These are phyloP conservation scores for Stenoptilia bipunctidactyla DNA, from an alignment of 2,888 invertebrate genomes.

Conservation along the genomic window DNA sequence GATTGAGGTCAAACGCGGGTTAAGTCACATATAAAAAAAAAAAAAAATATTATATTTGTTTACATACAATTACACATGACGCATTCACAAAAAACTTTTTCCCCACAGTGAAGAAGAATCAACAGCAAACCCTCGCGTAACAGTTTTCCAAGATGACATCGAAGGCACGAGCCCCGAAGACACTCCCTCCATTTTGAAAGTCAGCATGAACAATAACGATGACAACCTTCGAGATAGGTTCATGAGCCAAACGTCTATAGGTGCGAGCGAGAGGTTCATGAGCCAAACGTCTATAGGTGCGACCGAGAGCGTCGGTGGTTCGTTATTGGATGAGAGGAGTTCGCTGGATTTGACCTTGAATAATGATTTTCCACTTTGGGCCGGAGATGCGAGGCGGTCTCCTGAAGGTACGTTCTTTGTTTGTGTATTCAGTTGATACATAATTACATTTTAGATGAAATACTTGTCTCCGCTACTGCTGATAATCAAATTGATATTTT, in stretches of 20 bases:
- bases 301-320: conserved; percentile 19
- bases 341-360: conserved; percentile 30
- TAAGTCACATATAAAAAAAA: too few species aligned
- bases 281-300: neutral
- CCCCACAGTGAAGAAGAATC: conserved; percentile 74
- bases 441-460: too few species aligned
- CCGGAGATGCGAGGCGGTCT: conserved; percentile 77
- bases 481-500: too few species aligned
- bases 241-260: neutral
- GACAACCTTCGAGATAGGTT: neutral
- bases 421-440: too few species aligned
- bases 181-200: conserved; percentile 5
- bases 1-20: too few species aligned
- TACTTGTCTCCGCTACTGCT: too few species aligned
- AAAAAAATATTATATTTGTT: too few species aligned
- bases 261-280: neutral
- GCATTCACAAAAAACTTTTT: too few species aligned
- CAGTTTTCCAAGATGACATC: conserved; percentile 86
- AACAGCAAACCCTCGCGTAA: conserved; percentile 82
- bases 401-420: conserved; percentile 74
- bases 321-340: conserved; percentile 47
- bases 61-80: too few species aligned
- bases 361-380: conserved; percentile 65
- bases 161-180: conserved; percentile 28
- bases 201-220: conserved; percentile 12